Base-by-base conservation (phyloP, 2,113 vertebrate genomes). In the Myotis brandtii region DNA sequence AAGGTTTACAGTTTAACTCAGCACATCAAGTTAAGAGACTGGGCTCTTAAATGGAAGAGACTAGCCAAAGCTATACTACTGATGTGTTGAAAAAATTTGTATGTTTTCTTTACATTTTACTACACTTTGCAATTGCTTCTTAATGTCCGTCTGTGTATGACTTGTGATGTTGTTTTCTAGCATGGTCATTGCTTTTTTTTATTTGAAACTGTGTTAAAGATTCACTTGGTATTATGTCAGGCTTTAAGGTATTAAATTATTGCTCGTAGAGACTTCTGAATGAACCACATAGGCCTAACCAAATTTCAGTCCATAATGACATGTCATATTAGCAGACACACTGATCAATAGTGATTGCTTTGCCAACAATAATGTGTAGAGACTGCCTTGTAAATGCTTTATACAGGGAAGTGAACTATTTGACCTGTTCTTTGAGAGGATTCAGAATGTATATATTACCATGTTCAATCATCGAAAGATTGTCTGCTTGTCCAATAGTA, bases 201-300 rank as follows among this genome's bases (percentile, higher is more conserved):
- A 69, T 93, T 97, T 91, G 64, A 88, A 97, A 88, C 20, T 70
- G 8, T 64, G 21, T 76, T 37, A 56, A 56, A 92, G 52, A 82
- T 23, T 92, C 14, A 93, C 32, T 16, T 76, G 25, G n/a, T 85
- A 18, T 80, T 56, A 70, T 77, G 6, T 76, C 27, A 81, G 96
- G 37, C 20, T 83, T 21, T 81, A 66, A 95, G 27, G 21, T 90
- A 94, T 43, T 90, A 81, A 92, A 56, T 73, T 56, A 72, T 83
- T 30, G 80, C 66, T 79, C 27, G 86, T 77, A 69, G 52, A 91
- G 72, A 56, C 69, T 91, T 92, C 40, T 82, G 40, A 95, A 64
- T 73, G 67, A 92, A 94, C 23, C 27, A 66, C 40, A 91, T 23
- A 81, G 86, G 70, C 25, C 7, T 91, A 52, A 82, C 59, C 23